Base-by-base conservation (phyloP, 2,797 vertebrate species). In the Poecilia velifera region DNA sequence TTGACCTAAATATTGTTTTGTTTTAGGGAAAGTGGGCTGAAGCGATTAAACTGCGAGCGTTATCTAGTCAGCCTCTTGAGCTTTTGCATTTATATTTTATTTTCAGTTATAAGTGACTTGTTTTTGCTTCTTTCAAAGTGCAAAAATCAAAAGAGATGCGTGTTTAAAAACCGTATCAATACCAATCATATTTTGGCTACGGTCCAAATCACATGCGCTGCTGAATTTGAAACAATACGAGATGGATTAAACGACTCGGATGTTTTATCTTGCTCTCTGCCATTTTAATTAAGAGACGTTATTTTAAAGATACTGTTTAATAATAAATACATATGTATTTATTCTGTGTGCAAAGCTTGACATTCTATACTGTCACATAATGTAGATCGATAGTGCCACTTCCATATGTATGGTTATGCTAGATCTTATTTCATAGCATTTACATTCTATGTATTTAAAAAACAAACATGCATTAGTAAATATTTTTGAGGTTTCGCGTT, bases 1-100 rank as follows among this genome's bases (percentile, higher is more conserved):
- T 87, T 93, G 87, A 94, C 89, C 91, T 83, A 84, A 84, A 90
- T 92, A 85, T 90, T 93, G 89, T 68, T 39, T 68, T 20, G 34
- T 66, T 92, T 92, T 90, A 87, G 85, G 81, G n/a, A 36, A 77
- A 89, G 79, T 83, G 85, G 73, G 59, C 6, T 72, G 82, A 79
- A 83, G 51, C 82, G 88, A 77, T 45, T 86, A 47, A 85, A 88
- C 81, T 82, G 57, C 72, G 39, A 18, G 22, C 75, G 81, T 49
- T 68, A 72, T 72, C 82, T 3, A 13, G 28, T 78, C 74, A 31
- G 57, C 72, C 75, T 75, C 18, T 31, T 68, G 4, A 79, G 73
- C 39, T 62, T 86, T 78, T 62, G 74, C 34, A 0, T 74, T 76
- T n/a, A 47, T 34, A 31, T 55, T n/a, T 7, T 28, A 55, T 6